Evolutionary conservation across 1,140 invertebrate species (phyloP), one percentile per base, ranked within the genome.

Genomic region (Bombus confusus): DNA sequence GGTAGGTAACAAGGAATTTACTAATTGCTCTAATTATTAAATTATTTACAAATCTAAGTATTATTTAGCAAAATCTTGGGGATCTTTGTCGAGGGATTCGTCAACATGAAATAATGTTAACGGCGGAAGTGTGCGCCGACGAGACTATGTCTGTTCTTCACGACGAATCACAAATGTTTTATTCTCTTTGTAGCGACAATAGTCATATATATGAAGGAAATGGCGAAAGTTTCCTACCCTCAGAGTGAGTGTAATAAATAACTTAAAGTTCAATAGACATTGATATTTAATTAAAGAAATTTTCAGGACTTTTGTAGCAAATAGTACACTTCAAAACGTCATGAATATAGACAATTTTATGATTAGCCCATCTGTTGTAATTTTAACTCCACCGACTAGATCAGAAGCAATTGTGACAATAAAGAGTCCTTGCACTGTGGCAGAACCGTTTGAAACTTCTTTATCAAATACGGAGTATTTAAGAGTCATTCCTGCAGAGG

Each of bases 91-190:
- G 91, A 47, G 93, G 92, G 37, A 93, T 95, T 76, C 84, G 87
- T 47, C 93, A 94, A 18, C 90, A 93, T 37, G 94, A 95, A 80
- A 91, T 95, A 57, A 94, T 93, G 84, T 82, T 95, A 62, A 95
- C 94, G 1, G 88, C 95, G 86, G 95, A 95, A 87, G 87, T 91
- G 1, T 92, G 90, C 31, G 86, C 92, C 1, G 95, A 95, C 43
- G 95, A 95, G 75, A 94, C 93, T 4, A 87, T 94, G 41, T 92
- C 94, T 9, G 91, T 95, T 39, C 89, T 95, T 68, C 92, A 93
- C 9, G 94, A 95, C 81, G 94, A 95, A 72, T 93, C 95, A 10
- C 93, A 94, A 52, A 91, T 92, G 75, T 95, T 93, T 88, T 92
- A 95, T 83, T 95, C 95, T 15, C 87, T 95, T 8, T 93, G 91